Evolutionary conservation across 2,797 vertebrate genomes (phyloP), one percentile per base, ranked within the genome.

Genomic region (Spea hammondii): DNA sequence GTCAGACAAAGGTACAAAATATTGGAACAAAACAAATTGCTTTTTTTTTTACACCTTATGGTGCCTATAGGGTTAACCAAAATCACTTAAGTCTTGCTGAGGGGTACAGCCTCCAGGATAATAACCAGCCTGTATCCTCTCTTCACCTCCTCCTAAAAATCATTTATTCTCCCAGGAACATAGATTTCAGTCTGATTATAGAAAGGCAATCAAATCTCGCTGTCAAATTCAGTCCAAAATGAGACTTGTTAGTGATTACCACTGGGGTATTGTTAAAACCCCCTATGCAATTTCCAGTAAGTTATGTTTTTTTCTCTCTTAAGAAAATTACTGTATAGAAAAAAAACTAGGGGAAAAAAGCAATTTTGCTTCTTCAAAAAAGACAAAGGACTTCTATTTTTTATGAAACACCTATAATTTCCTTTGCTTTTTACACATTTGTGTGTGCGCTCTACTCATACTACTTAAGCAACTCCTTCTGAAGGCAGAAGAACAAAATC

Each of bases 191-290:
- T 78, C 80, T 82, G 80, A 82, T 82, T 82, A 82, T 78, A 82
- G 70, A 78, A 82, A 82, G 80, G 80, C 80, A 82, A 82, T 82
- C 80, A 82, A 82, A 82, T 74, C 80, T 82, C 65, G 70, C 80
- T 82, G 80, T 82, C 80, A 82, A 77, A 82, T 82, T 82, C 80
- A 78, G 80, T 69, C 80, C 80, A 82, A 78, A 82, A 82, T 82
- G 80, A 82, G 75, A 78, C 80, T 82, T 78, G 80, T 82, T 82
- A 82, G 80, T 82, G 80, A 82, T 78, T 82, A 76, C 80, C 75
- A 82, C 80, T 73, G 80, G 80, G 80, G 75, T 78, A 82, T 82
- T 82, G 80, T 82, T 82, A 77, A 82, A 77, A 65, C 75, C 80
- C 79, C 71, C 75, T 77, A 74, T 78, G 80, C 75, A 82, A 82